These are phyloP conservation scores for Lasioglossum figueresi DNA, from an alignment of 2,888 invertebrate species.

Conservation along the genomic window DNA sequence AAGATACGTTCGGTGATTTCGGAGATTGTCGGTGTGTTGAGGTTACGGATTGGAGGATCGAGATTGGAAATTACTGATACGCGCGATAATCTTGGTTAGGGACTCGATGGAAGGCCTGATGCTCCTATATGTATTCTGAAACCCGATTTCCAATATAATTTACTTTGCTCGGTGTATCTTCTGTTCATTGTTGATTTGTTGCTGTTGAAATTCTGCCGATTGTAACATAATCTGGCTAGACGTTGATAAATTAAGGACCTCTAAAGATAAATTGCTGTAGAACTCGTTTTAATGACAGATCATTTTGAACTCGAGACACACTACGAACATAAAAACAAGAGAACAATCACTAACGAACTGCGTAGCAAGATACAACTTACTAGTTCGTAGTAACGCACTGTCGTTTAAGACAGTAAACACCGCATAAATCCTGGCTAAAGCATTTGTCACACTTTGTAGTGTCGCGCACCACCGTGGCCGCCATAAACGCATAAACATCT, in stretches of 20 bases:
- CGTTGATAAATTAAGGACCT: not conserved
- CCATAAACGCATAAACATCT: conserved; percentile 9
- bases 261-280: not conserved
- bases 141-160: not conserved
- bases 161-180: not conserved
- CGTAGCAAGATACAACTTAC: not conserved
- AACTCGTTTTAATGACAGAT: not conserved
- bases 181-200: not conserved
- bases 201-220: not conserved
- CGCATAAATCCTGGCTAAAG: not conserved
- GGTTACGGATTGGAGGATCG: not conserved
- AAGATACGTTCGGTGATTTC: not conserved
- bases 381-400: not conserved
- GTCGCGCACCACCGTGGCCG: not conserved
- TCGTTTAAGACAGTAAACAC: not conserved
- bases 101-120: not conserved
- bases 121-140: not conserved
- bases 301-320: not conserved
- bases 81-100: not conserved
- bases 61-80: not conserved
- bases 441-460: not conserved
- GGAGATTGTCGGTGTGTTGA: not conserved
- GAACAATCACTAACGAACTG: not conserved
- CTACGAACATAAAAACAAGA: not conserved
- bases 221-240: not conserved